phyloP scores from a whole-genome alignment of 2,113 vertebrate species.

The Steatornis caripensis region DNA sequence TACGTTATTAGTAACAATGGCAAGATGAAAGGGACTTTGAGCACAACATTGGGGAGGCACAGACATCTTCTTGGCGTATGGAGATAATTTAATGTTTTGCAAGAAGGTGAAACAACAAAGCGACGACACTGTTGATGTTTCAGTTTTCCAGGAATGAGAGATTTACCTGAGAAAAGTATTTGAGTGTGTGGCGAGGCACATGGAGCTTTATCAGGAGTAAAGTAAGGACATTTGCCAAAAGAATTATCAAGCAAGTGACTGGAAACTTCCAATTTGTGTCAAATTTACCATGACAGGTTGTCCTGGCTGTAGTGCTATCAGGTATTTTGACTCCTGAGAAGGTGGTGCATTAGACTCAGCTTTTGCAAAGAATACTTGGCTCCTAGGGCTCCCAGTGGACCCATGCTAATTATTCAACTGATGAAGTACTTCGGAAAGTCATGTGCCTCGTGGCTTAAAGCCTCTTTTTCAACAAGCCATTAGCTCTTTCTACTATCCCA shows the following conservation, averaged over 20 bases:
- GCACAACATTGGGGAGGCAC: not conserved
- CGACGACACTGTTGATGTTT: not conserved
- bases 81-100: not conserved
- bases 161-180: not conserved
- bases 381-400: too few species aligned
- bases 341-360: too few species aligned
- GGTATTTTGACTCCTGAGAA: too few species aligned
- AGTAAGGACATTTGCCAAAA: not conserved
- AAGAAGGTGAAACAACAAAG: not conserved
- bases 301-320: too few species aligned
- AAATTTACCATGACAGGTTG: too few species aligned
- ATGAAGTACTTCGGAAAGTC: too few species aligned
- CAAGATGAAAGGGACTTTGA: not conserved
- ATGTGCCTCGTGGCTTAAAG: too few species aligned
- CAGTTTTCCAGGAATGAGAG: not conserved
- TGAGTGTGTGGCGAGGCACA: not conserved
- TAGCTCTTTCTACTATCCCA: too few species aligned
- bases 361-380: too few species aligned
- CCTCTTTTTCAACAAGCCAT: too few species aligned
- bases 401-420: too few species aligned
- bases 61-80: not conserved
- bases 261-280: too few species aligned
- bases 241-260: not conserved
- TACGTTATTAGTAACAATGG: not conserved
- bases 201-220: not conserved